Base-by-base conservation (phyloP, 2,797 vertebrate genomes). In the Hipposideros larvatus region DNA sequence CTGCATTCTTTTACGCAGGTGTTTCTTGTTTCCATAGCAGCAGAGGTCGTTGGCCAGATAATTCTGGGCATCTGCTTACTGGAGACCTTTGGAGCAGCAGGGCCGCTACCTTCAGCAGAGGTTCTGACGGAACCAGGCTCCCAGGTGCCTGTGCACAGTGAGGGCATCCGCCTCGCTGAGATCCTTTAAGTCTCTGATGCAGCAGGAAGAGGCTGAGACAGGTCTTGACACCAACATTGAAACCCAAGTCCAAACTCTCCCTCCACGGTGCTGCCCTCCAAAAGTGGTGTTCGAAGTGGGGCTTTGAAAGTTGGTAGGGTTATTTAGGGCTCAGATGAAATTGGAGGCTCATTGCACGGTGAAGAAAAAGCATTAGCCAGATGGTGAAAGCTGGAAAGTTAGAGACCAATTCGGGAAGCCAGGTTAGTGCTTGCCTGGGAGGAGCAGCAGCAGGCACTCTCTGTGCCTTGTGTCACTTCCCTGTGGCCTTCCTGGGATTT, bases 301-400 rank as follows among this genome's bases (percentile, higher is more conserved):
- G 18, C 24, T 86, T 86, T 87, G 86, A 75, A 86, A 95, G 28
- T 48, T 16, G 15, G 22, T 31, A n/a, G 53, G 43, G 28, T 73
- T 70, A 41, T 75, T 95, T 90, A 51, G 59, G 90, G 31, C 28
- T 80, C 73, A 19, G 59, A 75, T 90, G 75, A 68, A 87, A 79
- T 57, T 53, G 37, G 22, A 57, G 13, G 21, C n/a, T 57, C n/a
- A 41, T 70, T 28, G 41, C 34, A 21, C 4, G 5, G 13, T 2
- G 48, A 61, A 11, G 31, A 71, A 78, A 43, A 73, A 41, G 46
- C 31, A n/a, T 71, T 21, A 73, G 24, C 13, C 15, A 51, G 48
- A 22, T 13, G 21, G 43, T 3, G 4, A 84, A 68, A 43, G 24
- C 68, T 51, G 80, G 61, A 51, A 75, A 46, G 37, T 57, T 28